These are phyloP conservation scores for Sphaeramia orbicularis DNA, from an alignment of 2,797 vertebrate genomes.

Conservation along the genomic window DNA sequence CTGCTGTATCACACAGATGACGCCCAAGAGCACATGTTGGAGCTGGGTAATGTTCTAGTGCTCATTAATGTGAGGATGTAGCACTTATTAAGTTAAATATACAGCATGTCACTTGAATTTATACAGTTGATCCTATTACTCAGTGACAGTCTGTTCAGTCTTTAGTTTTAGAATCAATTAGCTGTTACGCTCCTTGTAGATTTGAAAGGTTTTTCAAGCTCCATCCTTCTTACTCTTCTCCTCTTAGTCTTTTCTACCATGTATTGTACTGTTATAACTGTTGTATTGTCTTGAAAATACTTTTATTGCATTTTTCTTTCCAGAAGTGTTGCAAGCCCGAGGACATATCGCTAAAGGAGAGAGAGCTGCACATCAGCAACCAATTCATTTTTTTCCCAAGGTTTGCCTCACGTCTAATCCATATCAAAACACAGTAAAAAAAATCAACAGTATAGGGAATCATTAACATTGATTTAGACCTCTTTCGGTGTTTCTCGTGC, in stretches of 20 bases:
- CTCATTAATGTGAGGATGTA: neutral
- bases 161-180: too few relatives aligned
- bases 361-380: slow-evolving; percentile 87
- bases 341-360: slow-evolving; percentile 86
- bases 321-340: slow-evolving; percentile 82
- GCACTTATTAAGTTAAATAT: too few relatives aligned
- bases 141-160: neutral
- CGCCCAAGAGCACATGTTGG: slow-evolving; percentile 91
- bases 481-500: slow-evolving; percentile 23
- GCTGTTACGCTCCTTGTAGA: too few relatives aligned
- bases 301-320: slow-evolving; percentile 39
- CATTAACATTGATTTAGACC: slow-evolving; percentile 29
- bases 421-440: slow-evolving; percentile 12
- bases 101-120: neutral
- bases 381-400: slow-evolving; percentile 92
- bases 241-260: neutral
- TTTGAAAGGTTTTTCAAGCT: too few relatives aligned
- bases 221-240: neutral
- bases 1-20: slow-evolving; percentile 91
- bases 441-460: slow-evolving; percentile 33
- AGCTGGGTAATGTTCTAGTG: slow-evolving; percentile 86
- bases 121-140: slow-evolving; percentile 14
- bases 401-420: slow-evolving; percentile 75
- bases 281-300: neutral
- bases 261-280: neutral